Evolutionary conservation across 2,113 vertebrate species (phyloP).

Genomic region (Smithornis capensis): DNA sequence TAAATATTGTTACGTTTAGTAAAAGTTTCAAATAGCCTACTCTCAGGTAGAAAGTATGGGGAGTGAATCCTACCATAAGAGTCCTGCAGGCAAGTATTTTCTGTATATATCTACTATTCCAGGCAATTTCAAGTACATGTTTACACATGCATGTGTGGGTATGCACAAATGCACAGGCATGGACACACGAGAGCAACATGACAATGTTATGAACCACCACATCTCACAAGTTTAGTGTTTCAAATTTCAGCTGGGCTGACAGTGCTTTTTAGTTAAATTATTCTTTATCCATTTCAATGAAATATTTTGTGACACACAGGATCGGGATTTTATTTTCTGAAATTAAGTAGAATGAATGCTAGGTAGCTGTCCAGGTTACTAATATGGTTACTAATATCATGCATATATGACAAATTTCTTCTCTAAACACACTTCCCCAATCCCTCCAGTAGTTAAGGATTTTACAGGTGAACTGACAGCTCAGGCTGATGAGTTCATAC

Average conservation of each 20-base stretch:
- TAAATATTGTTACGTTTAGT: neutral
- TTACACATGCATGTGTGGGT: too few species aligned
- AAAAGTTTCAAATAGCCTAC: neutral
- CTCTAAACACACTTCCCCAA: neutral
- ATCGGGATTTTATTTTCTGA: neutral
- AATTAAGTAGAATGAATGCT: neutral
- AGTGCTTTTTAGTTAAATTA: neutral
- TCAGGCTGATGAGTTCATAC: neutral
- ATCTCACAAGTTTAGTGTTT: neutral
- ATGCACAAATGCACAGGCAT: accelerated
- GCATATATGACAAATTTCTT: neutral
- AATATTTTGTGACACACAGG: neutral
- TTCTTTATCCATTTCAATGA: neutral
- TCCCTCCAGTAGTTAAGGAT: neutral
- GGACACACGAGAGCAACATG: neutral
- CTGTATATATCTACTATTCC: neutral
- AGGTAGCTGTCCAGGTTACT: neutral
- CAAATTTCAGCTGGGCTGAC: neutral
- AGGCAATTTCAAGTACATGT: neutral
- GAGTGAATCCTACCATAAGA: neutral
- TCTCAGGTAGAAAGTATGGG: neutral
- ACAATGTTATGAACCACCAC: neutral
- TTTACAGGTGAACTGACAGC: neutral
- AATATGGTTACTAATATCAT: neutral
- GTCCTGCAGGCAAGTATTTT: neutral